These are phyloP conservation scores for Notarius quadriscutis DNA, from an alignment of 2,113 vertebrate genomes.

Conservation along the genomic window DNA sequence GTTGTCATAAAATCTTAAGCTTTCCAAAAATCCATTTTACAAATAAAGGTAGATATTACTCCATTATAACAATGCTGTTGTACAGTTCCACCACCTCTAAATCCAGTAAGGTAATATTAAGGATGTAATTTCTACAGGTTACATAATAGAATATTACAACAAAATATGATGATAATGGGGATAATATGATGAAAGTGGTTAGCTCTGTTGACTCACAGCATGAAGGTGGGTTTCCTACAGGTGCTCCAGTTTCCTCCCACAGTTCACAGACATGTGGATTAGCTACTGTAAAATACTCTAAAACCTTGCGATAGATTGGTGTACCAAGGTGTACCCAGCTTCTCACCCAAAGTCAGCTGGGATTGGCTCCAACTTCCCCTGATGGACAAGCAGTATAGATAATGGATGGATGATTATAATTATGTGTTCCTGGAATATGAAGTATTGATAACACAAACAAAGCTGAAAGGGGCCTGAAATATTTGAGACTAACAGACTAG, in stretches of 20 bases:
- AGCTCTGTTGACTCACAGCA: too few relatives aligned
- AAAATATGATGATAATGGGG: background rate
- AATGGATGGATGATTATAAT: background rate
- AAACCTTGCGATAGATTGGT: too few relatives aligned
- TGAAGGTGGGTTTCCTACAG: too few relatives aligned
- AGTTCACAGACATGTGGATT: too few relatives aligned
- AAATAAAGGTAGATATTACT: background rate
- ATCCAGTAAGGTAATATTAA: background rate
- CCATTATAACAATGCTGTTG: background rate
- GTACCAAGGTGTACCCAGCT: too few relatives aligned
- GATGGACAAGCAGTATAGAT: too few relatives aligned
- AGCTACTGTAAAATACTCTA: too few relatives aligned
- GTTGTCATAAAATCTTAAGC: background rate
- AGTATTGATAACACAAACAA: background rate
- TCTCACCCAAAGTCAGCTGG: too few relatives aligned
- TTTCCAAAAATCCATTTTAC: background rate
- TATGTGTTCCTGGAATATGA: background rate
- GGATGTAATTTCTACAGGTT: background rate
- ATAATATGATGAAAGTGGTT: too few relatives aligned
- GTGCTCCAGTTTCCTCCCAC: too few relatives aligned
- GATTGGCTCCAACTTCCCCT: too few relatives aligned
- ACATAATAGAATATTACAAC: background rate
- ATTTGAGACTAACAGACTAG: background rate
- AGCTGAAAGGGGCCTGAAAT: background rate
- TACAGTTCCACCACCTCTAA: background rate